These are phyloP conservation scores for Lithobates sylvaticus DNA, from an alignment of 2,797 vertebrate genomes.

Conservation along the genomic window DNA sequence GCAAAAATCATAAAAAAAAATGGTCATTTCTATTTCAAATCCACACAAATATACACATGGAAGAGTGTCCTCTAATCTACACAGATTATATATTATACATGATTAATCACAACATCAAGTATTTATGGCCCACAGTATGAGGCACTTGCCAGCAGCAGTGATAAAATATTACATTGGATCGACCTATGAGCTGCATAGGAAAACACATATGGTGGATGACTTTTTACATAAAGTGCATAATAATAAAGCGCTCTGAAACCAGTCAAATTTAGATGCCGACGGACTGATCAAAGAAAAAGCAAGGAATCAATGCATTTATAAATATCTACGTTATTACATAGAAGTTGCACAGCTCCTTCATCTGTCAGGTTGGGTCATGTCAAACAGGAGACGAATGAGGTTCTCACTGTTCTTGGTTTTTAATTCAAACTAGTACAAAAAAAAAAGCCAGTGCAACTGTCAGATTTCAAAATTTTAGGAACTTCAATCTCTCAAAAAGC, in stretches of 20 bases:
- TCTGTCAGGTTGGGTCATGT: too few species aligned
- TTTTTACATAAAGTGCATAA: neutral
- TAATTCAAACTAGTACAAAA: neutral
- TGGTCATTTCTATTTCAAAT: neutral
- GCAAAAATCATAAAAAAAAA: too few species aligned
- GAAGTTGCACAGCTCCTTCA: neutral
- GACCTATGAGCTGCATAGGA: neutral
- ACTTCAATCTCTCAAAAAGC: too few species aligned
- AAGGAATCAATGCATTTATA: neutral
- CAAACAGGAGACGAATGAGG: neutral
- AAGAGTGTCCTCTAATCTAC: neutral
- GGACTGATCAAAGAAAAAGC: neutral
- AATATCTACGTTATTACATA: neutral
- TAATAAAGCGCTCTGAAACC: neutral
- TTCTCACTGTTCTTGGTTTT: neutral
- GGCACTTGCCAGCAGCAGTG: neutral
- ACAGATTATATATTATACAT: constrained; percentile 1
- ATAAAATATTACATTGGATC: neutral
- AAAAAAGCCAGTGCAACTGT: too few species aligned
- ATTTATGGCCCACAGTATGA: constrained; percentile 2
- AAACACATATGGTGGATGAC: neutral
- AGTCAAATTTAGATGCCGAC: neutral
- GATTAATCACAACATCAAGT: neutral
- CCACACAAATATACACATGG: neutral
- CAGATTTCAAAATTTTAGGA: too few species aligned